Conservation (phyloP, 37 sponge, comb jelly and placozoan species). For the Hexactinellida sp. region DNA sequence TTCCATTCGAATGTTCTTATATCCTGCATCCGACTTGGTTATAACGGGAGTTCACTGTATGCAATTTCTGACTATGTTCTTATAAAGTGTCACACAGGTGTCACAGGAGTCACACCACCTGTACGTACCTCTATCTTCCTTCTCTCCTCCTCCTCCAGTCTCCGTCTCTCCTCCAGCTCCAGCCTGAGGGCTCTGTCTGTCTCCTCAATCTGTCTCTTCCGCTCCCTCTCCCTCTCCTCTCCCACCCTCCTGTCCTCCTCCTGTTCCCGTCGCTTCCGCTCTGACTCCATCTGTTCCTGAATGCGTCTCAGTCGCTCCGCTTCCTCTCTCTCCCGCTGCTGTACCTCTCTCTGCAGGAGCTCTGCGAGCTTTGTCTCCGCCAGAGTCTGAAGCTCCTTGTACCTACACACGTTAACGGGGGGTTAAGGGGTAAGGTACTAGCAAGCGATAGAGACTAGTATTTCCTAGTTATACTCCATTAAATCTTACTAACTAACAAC, state of each 20-base stretch:
- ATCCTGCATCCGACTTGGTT: too few relatives aligned
- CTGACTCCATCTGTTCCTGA: constrained; percentile 80
- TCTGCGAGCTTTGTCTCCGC: background rate
- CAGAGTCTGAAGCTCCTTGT: background rate
- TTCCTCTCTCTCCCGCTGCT: constrained; percentile 49
- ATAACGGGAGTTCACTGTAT: too few relatives aligned
- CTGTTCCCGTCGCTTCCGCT: constrained; percentile 50
- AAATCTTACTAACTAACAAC: too few relatives aligned
- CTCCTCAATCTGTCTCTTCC: constrained; percentile 48
- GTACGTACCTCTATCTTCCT: constrained; percentile 33
- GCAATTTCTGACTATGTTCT: too few relatives aligned
- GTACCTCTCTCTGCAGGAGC: constrained; percentile 29
- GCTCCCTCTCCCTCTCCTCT: constrained; percentile 39
- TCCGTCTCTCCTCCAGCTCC: constrained; percentile 52
- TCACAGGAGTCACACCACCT: too few relatives aligned
- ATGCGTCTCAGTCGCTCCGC: constrained; percentile 47
- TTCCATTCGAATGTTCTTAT: too few relatives aligned
- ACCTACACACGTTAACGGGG: background rate
- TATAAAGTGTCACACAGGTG: too few relatives aligned
- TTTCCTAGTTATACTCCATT: too few relatives aligned
- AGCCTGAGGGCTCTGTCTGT: constrained; percentile 22
- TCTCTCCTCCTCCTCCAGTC: constrained; percentile 48
- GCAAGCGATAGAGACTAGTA: too few relatives aligned
- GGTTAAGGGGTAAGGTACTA: background rate
- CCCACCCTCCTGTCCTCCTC: constrained; percentile 56